phyloP scores from a whole-genome alignment of 2,113 vertebrate genomes.

The Prunella himalayana region DNA sequence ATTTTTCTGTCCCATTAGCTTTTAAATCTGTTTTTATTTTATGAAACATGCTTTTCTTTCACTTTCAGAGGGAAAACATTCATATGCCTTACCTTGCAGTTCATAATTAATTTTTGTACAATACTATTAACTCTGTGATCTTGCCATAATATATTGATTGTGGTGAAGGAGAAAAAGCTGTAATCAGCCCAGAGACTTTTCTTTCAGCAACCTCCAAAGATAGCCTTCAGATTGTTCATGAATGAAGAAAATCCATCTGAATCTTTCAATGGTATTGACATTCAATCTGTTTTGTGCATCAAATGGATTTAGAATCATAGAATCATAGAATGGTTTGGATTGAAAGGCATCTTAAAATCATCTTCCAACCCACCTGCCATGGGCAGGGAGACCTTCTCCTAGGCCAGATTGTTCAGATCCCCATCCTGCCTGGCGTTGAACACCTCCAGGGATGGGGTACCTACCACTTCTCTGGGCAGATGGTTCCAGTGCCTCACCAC shows the following conservation, averaged over 20 bases:
- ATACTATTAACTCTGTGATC: background rate
- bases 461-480: background rate
- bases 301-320: background rate
- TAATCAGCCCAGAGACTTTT: background rate
- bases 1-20: background rate
- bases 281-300: background rate
- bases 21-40: background rate
- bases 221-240: background rate
- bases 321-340: background rate
- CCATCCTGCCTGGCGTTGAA: background rate
- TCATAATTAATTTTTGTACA: background rate
- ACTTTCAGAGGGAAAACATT: background rate
- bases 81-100: background rate
- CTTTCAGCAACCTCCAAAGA: background rate
- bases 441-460: background rate
- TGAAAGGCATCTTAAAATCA: background rate
- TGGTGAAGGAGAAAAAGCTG: background rate
- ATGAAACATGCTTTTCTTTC: background rate
- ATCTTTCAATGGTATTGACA: background rate
- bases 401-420: background rate
- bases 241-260: background rate
- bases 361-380: background rate
- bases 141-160: background rate
- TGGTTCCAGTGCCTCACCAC: background rate
- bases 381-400: background rate